Base-by-base conservation (phyloP, 2,113 vertebrate genomes). In the Triplophysa siluroides region DNA sequence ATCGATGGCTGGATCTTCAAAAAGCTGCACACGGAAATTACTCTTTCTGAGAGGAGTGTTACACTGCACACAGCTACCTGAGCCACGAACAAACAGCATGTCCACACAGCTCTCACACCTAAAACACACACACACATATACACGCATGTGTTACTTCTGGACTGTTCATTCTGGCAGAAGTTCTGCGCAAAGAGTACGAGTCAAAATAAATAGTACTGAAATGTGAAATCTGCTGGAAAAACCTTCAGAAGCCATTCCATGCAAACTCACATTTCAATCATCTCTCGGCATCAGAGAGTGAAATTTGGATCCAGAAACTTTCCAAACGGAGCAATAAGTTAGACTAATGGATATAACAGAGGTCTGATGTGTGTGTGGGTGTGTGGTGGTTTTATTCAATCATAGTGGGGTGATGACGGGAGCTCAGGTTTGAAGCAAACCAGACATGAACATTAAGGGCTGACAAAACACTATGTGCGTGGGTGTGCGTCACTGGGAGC, bases 41-140 rank as follows among this genome's bases (percentile, higher is more conserved):
- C 91, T 97, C 91, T 97, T 99, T 89, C 97, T 91, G 78, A 99
- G 92, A 7, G 96, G 96, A 1, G 96, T 98, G 61, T 95, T 93
- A 0, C 98, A 99, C 88, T 99, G 96, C 0, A 95, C 95, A 66
- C 98, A 99, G 81, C 95, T 98, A 65, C 97, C 95, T 4, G 97
- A 96, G 76, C 98, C 98, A n/a, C 98, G 93, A 75, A 95, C 95
- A 83, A 99, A 99, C 38, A 99, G 90, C 91, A 99, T 95, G 69
- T 99, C 97, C 85, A 99, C 98, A 2, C 98, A 99, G 83, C 95
- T 99, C 92, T 99, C 98, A 0, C 98, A 99, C 81, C 98, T 99
- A 43, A 33, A 76, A 69, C 38, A 78, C 78, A 75, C 56, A 64
- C 56, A 64, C 29, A 43, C 63, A 26, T 4, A 2, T 2, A 29